phyloP scores from a whole-genome alignment of 2,113 vertebrate genomes.

The Otus sunia region DNA sequence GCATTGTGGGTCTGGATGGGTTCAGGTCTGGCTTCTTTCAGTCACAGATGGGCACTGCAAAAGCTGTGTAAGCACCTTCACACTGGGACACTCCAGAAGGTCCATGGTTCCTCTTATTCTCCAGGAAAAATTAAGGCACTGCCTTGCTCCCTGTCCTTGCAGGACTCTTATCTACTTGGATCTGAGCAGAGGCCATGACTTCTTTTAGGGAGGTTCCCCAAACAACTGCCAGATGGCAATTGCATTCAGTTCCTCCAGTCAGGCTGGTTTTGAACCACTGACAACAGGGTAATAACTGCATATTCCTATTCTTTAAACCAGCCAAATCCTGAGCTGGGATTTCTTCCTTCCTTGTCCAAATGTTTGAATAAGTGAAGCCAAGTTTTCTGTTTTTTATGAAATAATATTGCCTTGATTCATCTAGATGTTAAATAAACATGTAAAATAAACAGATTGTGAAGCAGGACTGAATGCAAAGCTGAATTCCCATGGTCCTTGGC shows the following conservation, averaged over 20 bases:
- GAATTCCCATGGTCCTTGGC: slow-evolving; percentile 48
- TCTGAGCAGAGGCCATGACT: not conserved
- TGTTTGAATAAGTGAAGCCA: slow-evolving; percentile 60
- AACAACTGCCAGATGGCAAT: slow-evolving; percentile 38
- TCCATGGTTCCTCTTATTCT: not conserved
- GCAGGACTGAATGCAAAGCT: not conserved
- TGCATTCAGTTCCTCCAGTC: not conserved
- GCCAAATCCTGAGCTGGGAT: slow-evolving; percentile 19
- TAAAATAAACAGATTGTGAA: slow-evolving; percentile 15
- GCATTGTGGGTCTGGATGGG: not conserved
- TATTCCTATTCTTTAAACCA: slow-evolving; percentile 25
- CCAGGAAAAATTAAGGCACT: not conserved
- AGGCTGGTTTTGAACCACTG: not conserved
- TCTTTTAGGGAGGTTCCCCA: slow-evolving; percentile 33
- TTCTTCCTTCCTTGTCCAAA: slow-evolving; percentile 58
- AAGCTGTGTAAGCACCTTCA: not conserved
- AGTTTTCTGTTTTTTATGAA: slow-evolving; percentile 19
- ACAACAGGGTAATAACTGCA: slow-evolving; percentile 7
- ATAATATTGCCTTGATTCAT: slow-evolving; percentile 57
- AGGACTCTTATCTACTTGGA: slow-evolving; percentile 14
- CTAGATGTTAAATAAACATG: slow-evolving; percentile 53
- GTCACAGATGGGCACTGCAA: accelerated
- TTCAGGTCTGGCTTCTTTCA: not conserved
- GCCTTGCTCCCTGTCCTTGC: not conserved
- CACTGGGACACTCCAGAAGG: not conserved